A percentile compares a stretch with the other conserved stretches of the same genome.
Conservation (phyloP, 2,797 vertebrate species). For the Nyctibius grandis region DNA sequence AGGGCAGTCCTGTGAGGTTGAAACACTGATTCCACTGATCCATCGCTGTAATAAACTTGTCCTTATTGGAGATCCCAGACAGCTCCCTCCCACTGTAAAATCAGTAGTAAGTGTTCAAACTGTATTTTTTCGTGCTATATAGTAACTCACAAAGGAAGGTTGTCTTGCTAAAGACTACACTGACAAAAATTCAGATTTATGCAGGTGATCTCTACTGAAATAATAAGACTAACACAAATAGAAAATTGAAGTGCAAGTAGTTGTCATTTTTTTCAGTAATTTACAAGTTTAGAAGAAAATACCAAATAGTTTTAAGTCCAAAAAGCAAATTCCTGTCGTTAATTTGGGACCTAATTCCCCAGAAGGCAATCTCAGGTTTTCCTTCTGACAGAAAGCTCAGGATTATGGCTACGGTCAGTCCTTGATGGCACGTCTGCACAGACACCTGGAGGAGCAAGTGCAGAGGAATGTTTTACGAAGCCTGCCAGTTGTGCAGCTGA, state of each 20-base stretch:
- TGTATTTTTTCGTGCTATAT: not conserved
- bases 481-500: conserved; percentile 75
- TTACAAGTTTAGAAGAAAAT: not conserved
- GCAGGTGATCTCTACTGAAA: not conserved
- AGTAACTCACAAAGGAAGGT: not conserved
- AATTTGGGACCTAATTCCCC: not conserved
- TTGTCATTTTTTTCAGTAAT: not conserved
- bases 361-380: not conserved
- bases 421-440: conserved; percentile 80
- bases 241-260: not conserved
- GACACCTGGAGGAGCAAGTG: conserved; percentile 64
- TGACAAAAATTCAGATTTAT: not conserved
- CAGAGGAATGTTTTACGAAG: not conserved
- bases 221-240: accelerated
- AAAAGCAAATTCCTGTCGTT: not conserved
- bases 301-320: not conserved
- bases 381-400: conserved; percentile 76
- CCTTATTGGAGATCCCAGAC: conserved; percentile 84
- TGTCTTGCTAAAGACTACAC: not conserved
- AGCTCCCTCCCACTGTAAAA: conserved; percentile 85
- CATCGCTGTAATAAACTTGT: conserved; percentile 80
- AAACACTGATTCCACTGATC: conserved; percentile 83
- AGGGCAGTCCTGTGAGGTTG: conserved; percentile 83
- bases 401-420: conserved; percentile 82
- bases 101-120: conserved; percentile 75